Percentiles rank a stretch among this genome's conserved stretches.
Evolutionary conservation across 2,888 invertebrate species (phyloP).

Genomic region (Tachystola acroxantha): DNA sequence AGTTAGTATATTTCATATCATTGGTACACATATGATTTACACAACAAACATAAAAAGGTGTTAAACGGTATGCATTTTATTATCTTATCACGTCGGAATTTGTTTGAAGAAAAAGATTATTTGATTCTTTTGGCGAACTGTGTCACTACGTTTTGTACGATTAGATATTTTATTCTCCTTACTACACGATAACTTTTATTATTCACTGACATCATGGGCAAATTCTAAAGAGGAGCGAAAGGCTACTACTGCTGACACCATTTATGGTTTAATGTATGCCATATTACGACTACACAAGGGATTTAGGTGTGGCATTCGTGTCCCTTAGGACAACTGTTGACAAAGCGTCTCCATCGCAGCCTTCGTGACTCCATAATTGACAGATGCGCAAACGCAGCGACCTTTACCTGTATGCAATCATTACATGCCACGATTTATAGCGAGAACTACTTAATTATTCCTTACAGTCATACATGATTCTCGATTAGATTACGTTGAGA

Average conservation of each 20-base stretch:
- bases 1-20: no score
- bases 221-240: not conserved
- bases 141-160: constrained; percentile 30
- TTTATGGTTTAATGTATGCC: constrained; percentile 4
- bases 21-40: no score
- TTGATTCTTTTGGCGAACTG: constrained; percentile 33
- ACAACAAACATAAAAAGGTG: no score
- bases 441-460: constrained; percentile 26
- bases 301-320: constrained; percentile 17
- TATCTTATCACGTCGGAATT: constrained; percentile 41
- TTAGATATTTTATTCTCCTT: constrained; percentile 24
- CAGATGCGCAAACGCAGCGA: constrained; percentile 24
- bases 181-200: not conserved
- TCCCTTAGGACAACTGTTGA: constrained; percentile 35
- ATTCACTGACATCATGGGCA: constrained; percentile 6
- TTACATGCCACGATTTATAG: constrained; percentile 20
- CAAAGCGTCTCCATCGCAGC: constrained; percentile 23
- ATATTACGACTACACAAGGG: constrained; percentile 9
- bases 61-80: not conserved
- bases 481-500: constrained; percentile 19
- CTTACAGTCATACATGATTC: constrained; percentile 20
- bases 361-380: constrained; percentile 37
- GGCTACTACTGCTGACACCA: not conserved
- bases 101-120: constrained; percentile 46
- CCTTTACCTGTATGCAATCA: constrained; percentile 36